Evolutionary conservation across 2,797 vertebrate genomes (phyloP).

Genomic region (Morus bassanus): DNA sequence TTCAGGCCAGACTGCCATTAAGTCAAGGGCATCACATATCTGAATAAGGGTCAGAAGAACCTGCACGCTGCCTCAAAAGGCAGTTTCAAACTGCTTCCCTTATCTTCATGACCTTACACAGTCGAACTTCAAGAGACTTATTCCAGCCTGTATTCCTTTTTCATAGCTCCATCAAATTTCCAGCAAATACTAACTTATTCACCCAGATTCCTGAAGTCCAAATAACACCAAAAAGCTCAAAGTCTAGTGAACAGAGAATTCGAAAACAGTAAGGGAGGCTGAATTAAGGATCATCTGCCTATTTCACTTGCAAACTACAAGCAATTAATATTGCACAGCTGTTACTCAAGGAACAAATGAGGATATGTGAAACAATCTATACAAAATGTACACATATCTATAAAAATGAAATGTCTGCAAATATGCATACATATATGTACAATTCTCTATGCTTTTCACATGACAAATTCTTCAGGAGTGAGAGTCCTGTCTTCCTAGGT

Average conservation of each 20-base stretch:
- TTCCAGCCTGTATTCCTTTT: not conserved
- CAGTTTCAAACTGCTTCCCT: not conserved
- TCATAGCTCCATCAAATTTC: not conserved
- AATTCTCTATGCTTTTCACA: not conserved
- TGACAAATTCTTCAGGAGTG: not conserved
- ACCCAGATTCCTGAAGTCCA: not conserved
- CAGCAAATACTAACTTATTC: not conserved
- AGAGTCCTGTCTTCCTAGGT: not conserved
- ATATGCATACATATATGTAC: not conserved
- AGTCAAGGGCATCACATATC: not conserved
- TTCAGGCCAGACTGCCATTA: not conserved
- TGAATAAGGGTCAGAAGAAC: not conserved
- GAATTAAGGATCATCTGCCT: not conserved
- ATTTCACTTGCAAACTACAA: not conserved
- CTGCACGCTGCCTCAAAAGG: not conserved
- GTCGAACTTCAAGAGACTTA: not conserved
- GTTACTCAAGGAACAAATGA: not conserved
- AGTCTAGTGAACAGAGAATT: not conserved
- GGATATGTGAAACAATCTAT: not conserved
- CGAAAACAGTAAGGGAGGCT: not conserved
- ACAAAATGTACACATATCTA: not conserved
- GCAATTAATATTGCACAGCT: not conserved
- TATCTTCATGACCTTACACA: not conserved
- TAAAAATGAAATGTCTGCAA: not conserved
- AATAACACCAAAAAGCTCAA: not conserved